Evolutionary conservation across 2,113 vertebrate genomes (phyloP).

Genomic region (Zingel zingel): DNA sequence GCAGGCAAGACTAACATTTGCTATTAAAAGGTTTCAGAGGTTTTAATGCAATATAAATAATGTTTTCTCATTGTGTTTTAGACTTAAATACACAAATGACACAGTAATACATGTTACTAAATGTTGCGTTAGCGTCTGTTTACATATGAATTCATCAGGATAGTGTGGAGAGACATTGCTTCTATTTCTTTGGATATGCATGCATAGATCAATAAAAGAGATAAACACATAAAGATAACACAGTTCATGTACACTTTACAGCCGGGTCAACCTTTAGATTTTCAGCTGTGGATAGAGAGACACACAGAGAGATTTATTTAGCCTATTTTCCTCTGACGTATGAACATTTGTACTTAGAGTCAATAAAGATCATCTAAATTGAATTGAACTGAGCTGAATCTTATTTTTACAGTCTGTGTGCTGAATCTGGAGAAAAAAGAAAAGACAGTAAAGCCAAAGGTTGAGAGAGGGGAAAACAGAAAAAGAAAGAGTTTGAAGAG

Average conservation of each 20-base stretch:
- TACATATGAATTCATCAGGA: neutral
- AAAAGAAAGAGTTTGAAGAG: neutral
- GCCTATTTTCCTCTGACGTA: neutral
- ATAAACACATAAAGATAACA: neutral
- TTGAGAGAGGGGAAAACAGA: neutral
- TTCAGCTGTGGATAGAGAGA: neutral
- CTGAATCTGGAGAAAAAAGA: neutral
- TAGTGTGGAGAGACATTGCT: neutral
- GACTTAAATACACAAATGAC: neutral
- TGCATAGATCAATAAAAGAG: neutral
- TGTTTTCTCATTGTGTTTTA: neutral
- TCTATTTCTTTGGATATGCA: neutral
- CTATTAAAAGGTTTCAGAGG: no score
- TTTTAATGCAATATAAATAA: no score
- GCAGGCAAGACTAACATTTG: no score
- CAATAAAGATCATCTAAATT: constrained; percentile 47
- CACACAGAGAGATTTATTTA: neutral
- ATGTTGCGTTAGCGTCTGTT: neutral
- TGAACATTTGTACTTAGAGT: constrained; percentile 2
- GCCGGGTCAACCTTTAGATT: neutral
- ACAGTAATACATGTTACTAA: neutral
- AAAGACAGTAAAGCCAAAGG: neutral
- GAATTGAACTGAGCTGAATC: neutral
- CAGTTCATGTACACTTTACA: neutral
- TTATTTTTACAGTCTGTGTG: no score